Conservation (phyloP, 2,797 vertebrate species). For the Xenopus petersii region DNA sequence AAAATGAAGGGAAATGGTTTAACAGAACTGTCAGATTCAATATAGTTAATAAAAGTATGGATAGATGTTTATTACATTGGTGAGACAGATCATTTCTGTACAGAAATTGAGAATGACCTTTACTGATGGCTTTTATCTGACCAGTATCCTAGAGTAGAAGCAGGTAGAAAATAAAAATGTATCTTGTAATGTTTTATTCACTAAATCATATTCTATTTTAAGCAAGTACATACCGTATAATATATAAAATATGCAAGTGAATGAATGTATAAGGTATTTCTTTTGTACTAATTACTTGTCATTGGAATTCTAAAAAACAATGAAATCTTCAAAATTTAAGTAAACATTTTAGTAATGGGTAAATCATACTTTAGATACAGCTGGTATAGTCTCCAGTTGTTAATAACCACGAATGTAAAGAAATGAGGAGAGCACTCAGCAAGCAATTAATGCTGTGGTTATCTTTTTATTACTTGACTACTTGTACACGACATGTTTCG, state of each 20-base stretch:
- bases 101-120: slow-evolving; percentile 99
- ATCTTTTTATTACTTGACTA: too few species aligned
- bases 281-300: slow-evolving; percentile 15
- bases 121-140: slow-evolving; percentile 88
- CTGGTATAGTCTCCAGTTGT: too few species aligned
- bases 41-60: slow-evolving; percentile 96
- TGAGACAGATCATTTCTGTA: slow-evolving; percentile 98
- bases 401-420: too few species aligned
- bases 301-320: too few species aligned
- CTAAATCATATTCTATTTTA: slow-evolving; percentile 62
- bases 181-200: slow-evolving; percentile 63
- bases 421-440: too few species aligned
- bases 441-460: too few species aligned
- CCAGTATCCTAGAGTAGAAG: slow-evolving; percentile 78
- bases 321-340: not conserved
- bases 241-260: not conserved
- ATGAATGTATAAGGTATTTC: slow-evolving; percentile 26
- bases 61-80: slow-evolving; percentile 99
- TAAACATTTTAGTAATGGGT: not conserved
- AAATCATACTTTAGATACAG: too few species aligned
- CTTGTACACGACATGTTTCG: too few species aligned
- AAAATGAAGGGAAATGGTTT: slow-evolving; percentile 91
- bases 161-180: slow-evolving; percentile 53
- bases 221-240: slow-evolving; percentile 49
- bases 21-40: slow-evolving; percentile 99